Evolutionary conservation across 1,140 invertebrate species (phyloP).

Genomic region (Zaprionus kolodkinae): DNA sequence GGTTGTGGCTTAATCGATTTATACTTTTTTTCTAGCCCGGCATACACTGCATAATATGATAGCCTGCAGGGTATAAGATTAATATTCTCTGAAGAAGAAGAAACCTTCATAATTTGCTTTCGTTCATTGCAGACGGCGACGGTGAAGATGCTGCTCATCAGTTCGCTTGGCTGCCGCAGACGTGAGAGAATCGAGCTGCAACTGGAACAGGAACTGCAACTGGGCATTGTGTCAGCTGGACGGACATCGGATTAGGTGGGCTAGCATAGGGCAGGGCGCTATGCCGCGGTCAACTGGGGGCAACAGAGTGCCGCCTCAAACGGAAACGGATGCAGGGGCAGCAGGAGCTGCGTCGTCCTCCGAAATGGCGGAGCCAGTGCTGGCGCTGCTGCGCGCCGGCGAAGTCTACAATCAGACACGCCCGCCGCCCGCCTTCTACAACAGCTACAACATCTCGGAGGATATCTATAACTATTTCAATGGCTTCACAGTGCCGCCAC

Average conservation of each 20-base stretch:
- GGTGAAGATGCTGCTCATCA: constrained; percentile 64
- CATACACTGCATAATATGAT: neutral
- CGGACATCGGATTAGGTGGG: constrained; percentile 58
- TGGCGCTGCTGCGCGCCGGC: constrained; percentile 57
- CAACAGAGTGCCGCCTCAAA: constrained; percentile 38
- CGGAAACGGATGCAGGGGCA: constrained; percentile 49
- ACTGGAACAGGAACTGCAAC: constrained; percentile 35
- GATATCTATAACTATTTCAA: constrained; percentile 81
- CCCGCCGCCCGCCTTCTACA: constrained; percentile 59
- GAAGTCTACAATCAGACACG: constrained; percentile 62
- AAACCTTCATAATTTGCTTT: neutral
- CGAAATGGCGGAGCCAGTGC: constrained; percentile 48
- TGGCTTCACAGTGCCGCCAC: constrained; percentile 55
- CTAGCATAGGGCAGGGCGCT: neutral
- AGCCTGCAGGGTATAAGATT: neutral
- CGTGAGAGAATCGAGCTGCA: constrained; percentile 28
- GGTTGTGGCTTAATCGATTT: no score
- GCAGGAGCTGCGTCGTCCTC: constrained; percentile 35
- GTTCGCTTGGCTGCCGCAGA: no score
- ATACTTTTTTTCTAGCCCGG: neutral
- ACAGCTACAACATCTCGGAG: constrained; percentile 80
- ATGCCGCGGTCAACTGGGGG: constrained; percentile 36
- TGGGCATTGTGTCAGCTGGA: constrained; percentile 58
- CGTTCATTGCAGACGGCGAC: constrained; percentile 8
- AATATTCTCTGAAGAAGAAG: neutral